These are phyloP conservation scores for Pimpla rufipes DNA, from an alignment of 2,888 invertebrate species.

Conservation along the genomic window DNA sequence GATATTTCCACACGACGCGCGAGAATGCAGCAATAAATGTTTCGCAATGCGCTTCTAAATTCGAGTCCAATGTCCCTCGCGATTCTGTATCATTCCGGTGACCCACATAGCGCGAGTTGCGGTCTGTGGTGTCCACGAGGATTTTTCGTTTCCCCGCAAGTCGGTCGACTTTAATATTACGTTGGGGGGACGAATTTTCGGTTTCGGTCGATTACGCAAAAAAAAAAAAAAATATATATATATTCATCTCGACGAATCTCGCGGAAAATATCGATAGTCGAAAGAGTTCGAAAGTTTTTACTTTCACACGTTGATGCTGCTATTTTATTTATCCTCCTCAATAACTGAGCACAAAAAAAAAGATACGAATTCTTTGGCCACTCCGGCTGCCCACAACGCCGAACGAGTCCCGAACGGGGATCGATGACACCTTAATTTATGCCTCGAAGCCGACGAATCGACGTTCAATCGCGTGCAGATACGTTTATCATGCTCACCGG, in stretches of 20 bases:
- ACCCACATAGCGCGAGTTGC: no score
- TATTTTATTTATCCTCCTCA: not conserved
- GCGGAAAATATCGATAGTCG: not conserved
- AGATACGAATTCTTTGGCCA: slow-evolving; percentile 9
- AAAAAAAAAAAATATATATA: no score
- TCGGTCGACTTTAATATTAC: no score
- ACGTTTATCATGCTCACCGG: no score
- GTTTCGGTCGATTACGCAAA: no score
- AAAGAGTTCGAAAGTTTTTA: slow-evolving; percentile 18
- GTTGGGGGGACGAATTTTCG: not conserved
- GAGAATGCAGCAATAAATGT: not conserved
- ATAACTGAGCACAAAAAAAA: not conserved
- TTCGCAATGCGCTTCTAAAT: not conserved
- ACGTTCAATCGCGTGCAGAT: not conserved
- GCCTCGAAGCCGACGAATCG: not conserved
- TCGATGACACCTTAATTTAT: slow-evolving; percentile 11
- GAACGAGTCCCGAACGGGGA: not conserved
- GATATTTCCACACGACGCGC: not conserved
- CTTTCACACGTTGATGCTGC: slow-evolving; percentile 10
- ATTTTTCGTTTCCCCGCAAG: no score
- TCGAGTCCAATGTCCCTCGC: no score
- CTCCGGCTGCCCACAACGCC: not conserved
- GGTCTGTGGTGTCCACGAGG: no score
- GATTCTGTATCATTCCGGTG: no score
- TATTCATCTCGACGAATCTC: not conserved